phyloP scores from a whole-genome alignment of 2,888 invertebrate genomes.

The Stramonita haemastoma region DNA sequence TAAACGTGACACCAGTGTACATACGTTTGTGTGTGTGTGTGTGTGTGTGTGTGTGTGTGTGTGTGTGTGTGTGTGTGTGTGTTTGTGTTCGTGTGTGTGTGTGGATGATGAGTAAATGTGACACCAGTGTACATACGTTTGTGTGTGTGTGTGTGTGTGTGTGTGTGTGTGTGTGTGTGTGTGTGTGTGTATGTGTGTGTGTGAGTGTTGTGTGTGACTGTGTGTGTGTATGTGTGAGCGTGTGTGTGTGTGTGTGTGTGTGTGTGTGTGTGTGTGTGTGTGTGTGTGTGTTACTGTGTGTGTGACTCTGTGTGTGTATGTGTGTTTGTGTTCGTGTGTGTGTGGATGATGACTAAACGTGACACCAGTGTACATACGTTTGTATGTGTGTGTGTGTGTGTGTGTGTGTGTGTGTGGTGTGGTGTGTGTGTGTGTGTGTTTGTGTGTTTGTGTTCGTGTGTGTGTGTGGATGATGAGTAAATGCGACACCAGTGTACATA shows the following conservation, averaged over 20 bases:
- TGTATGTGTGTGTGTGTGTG: not conserved
- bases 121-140: not conserved
- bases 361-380: no score
- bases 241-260: not conserved
- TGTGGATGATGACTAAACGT: no score
- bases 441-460: no score
- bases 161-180: not conserved
- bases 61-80: no score
- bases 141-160: not conserved
- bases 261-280: not conserved
- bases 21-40: not conserved
- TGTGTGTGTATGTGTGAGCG: not conserved
- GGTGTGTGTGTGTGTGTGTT: not conserved
- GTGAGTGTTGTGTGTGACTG: not conserved
- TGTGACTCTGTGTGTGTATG: no score
- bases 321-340: no score
- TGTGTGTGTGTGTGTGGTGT: not conserved
- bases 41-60: conserved; percentile 21
- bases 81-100: no score
- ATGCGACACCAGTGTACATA: no score
- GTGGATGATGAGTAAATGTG: no score
- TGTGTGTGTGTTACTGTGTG: no score
- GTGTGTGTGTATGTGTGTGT: not conserved
- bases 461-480: no score
- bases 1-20: no score